Base-by-base conservation (phyloP, 2,888 invertebrate species). In the Ichneumoninae sp. region DNA sequence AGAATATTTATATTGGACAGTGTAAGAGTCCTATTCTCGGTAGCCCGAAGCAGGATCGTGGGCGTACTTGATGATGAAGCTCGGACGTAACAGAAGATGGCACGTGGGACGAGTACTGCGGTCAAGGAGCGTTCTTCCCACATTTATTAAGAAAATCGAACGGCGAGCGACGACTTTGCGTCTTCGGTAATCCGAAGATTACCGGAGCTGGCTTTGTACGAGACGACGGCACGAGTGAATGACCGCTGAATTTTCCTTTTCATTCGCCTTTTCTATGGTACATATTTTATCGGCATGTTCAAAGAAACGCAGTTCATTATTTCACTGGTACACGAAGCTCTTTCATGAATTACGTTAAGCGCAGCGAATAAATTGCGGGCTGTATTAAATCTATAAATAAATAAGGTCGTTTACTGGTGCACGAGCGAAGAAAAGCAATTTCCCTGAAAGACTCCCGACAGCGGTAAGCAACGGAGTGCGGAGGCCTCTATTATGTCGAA, bases 71-170 rank as follows among this genome's bases (percentile, higher is more conserved):
- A 79, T 79, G 79, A 82, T 65, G 75, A 79, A 75, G 68, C 73
- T 47, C 26, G 54, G 54, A 36, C 69, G 77, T 73, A 81, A 77
- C 50, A 54, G 65, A 36, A 75, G 44, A 75, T 44, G 63, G 33
- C 65, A 76, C 75, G 85, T 82, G 85, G 78, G 81, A 60, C 60
- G 22, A 40, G 60, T 10, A 26, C 44, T 66, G 71, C 44, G 85
- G 79, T 85, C 82, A 79, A 76, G 85, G 85, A 47, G 70, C 36
- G 66, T 26, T 74, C 71, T 71, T 82, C 75, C 85, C 70, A 85
- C 75, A 76, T 82, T 83, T 80, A 33, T 85, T 75, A 19, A 68
- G 66, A 68, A 26, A 26, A 60, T 60, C 36, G 60, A 63, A 80
- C 22, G 50, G 36, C 63, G 6, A 16, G n/a, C 26, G 30, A 22